Percentiles rank a stretch among this genome's conserved stretches.
These are phyloP conservation scores for Actinostola sp. DNA, from an alignment of 92 coral and sea anemone species.

Conservation along the genomic window DNA sequence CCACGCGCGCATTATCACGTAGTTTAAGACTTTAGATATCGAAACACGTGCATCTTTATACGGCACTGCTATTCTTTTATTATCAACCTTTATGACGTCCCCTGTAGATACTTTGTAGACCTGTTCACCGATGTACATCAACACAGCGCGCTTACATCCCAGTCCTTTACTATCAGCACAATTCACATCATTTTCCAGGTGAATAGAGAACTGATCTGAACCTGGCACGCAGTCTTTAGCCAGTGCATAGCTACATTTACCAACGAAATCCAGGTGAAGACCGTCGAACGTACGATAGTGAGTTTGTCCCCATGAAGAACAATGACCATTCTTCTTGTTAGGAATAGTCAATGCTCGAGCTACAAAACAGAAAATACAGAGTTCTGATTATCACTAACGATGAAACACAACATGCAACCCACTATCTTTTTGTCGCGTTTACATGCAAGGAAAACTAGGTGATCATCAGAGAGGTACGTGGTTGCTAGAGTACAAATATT, in stretches of 20 bases:
- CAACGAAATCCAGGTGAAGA: slow-evolving; percentile 58
- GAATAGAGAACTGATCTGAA: slow-evolving; percentile 63
- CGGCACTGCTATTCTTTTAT: slow-evolving; percentile 53
- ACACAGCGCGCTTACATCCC: slow-evolving; percentile 52
- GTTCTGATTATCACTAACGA: too few relatives aligned
- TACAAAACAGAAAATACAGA: neutral
- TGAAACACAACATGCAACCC: too few relatives aligned
- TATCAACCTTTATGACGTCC: slow-evolving; percentile 37
- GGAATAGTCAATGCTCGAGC: slow-evolving; percentile 56
- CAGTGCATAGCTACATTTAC: slow-evolving; percentile 62
- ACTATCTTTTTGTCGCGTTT: too few relatives aligned
- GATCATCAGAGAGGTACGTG: too few relatives aligned
- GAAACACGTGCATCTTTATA: slow-evolving; percentile 60
- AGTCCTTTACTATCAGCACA: slow-evolving; percentile 19
- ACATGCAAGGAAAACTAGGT: too few relatives aligned
- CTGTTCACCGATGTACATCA: slow-evolving; percentile 47
- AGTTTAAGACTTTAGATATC: slow-evolving; percentile 45
- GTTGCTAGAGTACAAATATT: too few relatives aligned
- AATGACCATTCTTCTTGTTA: slow-evolving; percentile 33
- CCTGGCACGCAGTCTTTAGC: slow-evolving; percentile 66
- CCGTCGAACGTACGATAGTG: slow-evolving; percentile 73
- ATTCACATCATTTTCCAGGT: slow-evolving; percentile 48
- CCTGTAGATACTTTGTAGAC: slow-evolving; percentile 48
- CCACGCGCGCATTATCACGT: slow-evolving; percentile 62
- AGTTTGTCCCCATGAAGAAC: slow-evolving; percentile 60